phyloP scores from a whole-genome alignment of 2,888 invertebrate species.

The Cheilosia impressa region DNA sequence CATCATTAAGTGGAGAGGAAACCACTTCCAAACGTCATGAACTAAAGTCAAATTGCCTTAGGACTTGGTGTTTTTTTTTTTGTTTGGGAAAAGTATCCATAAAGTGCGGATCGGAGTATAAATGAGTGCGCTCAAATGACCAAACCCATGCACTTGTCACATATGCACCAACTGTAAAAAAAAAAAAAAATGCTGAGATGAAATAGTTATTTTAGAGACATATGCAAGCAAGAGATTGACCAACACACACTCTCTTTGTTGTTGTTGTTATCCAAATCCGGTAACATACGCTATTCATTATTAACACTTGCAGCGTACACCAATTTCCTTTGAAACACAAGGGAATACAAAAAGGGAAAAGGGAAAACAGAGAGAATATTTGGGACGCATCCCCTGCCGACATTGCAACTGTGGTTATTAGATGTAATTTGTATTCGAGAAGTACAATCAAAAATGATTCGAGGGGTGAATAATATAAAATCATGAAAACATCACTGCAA shows the following conservation, averaged over 20 bases:
- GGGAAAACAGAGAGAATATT: neutral
- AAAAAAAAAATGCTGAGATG: no score
- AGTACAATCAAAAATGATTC: conserved; percentile 5
- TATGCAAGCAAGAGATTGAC: conserved; percentile 3
- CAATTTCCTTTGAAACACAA: conserved; percentile 20
- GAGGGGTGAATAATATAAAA: conserved; percentile 49
- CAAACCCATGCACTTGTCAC: no score
- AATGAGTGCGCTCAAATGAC: no score
- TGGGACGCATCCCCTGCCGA: conserved; percentile 16
- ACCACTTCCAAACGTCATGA: no score
- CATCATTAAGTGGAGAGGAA: no score
- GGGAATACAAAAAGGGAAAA: conserved; percentile 13
- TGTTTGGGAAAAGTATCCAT: no score
- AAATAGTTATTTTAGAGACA: neutral
- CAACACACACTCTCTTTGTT: neutral
- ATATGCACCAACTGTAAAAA: no score
- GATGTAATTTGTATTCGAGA: conserved; percentile 44
- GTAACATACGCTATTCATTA: conserved; percentile 37
- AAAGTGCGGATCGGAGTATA: no score
- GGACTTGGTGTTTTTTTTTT: no score
- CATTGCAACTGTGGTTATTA: conserved; percentile 35
- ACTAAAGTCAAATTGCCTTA: no score
- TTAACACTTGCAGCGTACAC: conserved; percentile 37
- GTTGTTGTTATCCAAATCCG: neutral
- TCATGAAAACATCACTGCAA: conserved; percentile 1